Conservation (phyloP, 2,113 vertebrate species). For the Proterorhinus semilunaris region DNA sequence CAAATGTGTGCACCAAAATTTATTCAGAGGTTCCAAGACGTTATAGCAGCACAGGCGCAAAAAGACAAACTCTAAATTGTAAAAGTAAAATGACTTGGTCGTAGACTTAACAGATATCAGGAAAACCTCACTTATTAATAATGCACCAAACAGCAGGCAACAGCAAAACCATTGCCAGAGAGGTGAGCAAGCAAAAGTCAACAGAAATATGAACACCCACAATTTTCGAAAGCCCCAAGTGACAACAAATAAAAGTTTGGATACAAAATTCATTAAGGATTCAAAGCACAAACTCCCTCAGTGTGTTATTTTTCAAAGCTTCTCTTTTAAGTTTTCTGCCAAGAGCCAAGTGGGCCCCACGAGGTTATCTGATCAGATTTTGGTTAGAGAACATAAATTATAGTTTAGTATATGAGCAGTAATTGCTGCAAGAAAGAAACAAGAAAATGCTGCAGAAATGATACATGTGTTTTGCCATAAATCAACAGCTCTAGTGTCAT, state of each 20-base stretch:
- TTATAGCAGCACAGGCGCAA: no score
- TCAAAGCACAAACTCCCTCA: conserved; percentile 2
- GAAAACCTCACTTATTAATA: not conserved
- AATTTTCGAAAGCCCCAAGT: not conserved
- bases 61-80: no score
- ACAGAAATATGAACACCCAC: not conserved
- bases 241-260: not conserved
- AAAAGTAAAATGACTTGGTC: no score
- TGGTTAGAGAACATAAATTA: not conserved
- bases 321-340: conserved; percentile 7
- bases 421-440: not conserved
- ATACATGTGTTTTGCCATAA: not conserved
- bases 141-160: not conserved
- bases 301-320: not conserved
- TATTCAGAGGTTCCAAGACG: no score
- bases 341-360: not conserved
- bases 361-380: not conserved
- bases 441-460: not conserved
- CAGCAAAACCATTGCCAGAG: not conserved
- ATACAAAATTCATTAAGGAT: not conserved
- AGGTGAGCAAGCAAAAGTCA: not conserved
- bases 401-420: not conserved
- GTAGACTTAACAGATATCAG: not conserved
- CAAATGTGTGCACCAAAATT: no score
- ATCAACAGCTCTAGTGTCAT: not conserved